Percentiles rank a stretch among this genome's conserved stretches.
Conservation (phyloP, 2,113 vertebrate genomes). For the Scomber japonicus region DNA sequence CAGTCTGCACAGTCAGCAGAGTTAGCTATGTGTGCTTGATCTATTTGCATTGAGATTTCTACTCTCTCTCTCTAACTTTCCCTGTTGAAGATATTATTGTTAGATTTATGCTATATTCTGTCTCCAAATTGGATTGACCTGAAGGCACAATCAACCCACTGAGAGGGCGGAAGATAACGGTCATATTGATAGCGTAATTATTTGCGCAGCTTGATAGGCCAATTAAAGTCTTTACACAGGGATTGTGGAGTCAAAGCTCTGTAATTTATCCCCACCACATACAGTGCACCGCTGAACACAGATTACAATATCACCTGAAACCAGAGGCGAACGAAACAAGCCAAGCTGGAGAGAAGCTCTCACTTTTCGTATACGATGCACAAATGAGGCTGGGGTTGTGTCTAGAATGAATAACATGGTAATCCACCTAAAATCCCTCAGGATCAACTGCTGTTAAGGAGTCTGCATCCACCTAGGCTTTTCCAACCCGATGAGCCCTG, state of each 20-base stretch:
- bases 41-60: slow-evolving; percentile 12
- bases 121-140: slow-evolving; percentile 47
- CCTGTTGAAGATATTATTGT: slow-evolving; percentile 1
- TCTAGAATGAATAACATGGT: slow-evolving; percentile 43
- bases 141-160: slow-evolving; percentile 33
- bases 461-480: slow-evolving; percentile 36
- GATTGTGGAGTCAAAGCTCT: slow-evolving; percentile 34
- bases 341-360: slow-evolving; percentile 37
- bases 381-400: slow-evolving; percentile 49
- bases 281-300: slow-evolving; percentile 17
- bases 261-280: slow-evolving; percentile 39
- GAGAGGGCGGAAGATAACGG: slow-evolving; percentile 48
- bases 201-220: slow-evolving; percentile 49
- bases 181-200: slow-evolving; percentile 54
- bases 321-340: slow-evolving; percentile 27
- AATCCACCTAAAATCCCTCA: slow-evolving; percentile 54
- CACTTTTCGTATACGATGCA: slow-evolving; percentile 34
- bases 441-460: slow-evolving; percentile 47
- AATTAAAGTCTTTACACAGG: slow-evolving; percentile 42
- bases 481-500: slow-evolving; percentile 18
- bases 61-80: slow-evolving; percentile 30
- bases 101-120: slow-evolving; percentile 24
- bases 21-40: slow-evolving; percentile 10
- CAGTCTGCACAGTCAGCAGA: slow-evolving; percentile 37
- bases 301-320: slow-evolving; percentile 56